Conservation (phyloP, 2,888 invertebrate genomes). For the Apamea anceps region DNA sequence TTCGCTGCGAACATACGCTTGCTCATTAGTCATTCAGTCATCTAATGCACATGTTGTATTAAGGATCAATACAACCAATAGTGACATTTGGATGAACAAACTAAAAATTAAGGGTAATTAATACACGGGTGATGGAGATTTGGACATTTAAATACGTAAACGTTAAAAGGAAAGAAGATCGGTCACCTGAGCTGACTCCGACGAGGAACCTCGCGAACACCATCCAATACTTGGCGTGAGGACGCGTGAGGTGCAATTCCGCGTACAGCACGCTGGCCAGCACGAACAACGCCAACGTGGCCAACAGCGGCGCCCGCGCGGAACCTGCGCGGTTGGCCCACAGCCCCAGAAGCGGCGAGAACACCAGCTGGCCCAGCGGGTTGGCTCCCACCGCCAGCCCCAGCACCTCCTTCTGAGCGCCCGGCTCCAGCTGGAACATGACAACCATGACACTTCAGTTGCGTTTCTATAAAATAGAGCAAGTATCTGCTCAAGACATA, state of each 20-base stretch:
- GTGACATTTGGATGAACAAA: neutral
- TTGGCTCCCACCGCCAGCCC: constrained; percentile 96
- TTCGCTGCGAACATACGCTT: constrained; percentile 90
- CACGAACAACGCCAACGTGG: constrained; percentile 93
- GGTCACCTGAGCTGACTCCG: constrained; percentile 95
- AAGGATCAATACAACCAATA: neutral
- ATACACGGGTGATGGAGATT: neutral
- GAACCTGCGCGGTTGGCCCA: constrained; percentile 95
- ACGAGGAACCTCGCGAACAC: constrained; percentile 94
- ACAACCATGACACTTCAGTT: neutral
- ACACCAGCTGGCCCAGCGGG: constrained; percentile 96
- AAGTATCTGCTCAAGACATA: neutral
- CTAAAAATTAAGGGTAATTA: neutral
- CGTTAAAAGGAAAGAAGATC: neutral
- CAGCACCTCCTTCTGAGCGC: constrained; percentile 95
- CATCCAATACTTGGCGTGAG: constrained; percentile 93
- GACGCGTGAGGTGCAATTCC: constrained; percentile 92
- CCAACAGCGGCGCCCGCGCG: constrained; percentile 93
- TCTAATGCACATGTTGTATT: neutral
- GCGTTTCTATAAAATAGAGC: neutral
- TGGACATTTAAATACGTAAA: neutral
- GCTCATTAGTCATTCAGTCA: neutral
- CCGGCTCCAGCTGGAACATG: constrained; percentile 92
- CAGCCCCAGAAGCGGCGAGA: constrained; percentile 95
- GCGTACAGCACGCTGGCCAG: constrained; percentile 94